Base-by-base conservation (phyloP, 1,140 invertebrate genomes). In the Anthonomus grandis region DNA sequence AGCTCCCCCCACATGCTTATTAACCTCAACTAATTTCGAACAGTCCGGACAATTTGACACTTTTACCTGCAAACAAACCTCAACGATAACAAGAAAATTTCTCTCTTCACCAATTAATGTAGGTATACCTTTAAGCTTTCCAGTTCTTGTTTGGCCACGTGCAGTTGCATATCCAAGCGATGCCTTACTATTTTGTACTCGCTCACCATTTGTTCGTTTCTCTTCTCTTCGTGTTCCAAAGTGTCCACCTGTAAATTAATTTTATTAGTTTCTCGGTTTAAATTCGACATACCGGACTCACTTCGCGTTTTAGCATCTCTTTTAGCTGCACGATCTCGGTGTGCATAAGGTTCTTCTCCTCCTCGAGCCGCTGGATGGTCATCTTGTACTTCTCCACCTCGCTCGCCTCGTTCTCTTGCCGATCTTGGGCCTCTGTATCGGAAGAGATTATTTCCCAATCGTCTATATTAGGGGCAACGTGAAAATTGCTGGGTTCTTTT, bases 161-260 rank as follows among this genome's bases (percentile, higher is more conserved):
- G 84, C 62, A 91, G 84, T 68, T 95, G 91, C 64, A 86, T 85
- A 70, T 97, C 94, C 23, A 96, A 76, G 15, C 92, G 78, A 60
- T 91, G 89, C 71, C 92, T 94, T 44, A 95, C 93, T 78, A 92
- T 75, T 76, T 97, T 97, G 70, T 98, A 99, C 66, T 98, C 94
- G 39, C 84, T 78, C 63, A 95, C 91, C 31, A 95, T 92, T 36
- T 64, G 62, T 22, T 81, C 79, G 23, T 79, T 76, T 63, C 87
- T 91, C 62, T 86, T 80, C 34, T 59, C 53, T 13, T 52, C 57
- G 19, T 13, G 22, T 76, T 78, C 57, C 2, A 50, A 39, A 1
- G 38, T 34, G 18, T 59, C 57, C 10, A 53, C 49, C 55, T 57
- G 36, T n/a, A 25, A 41, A 41, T 13, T n/a, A 41, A 10, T 41